Base-by-base conservation (phyloP, 2,888 invertebrate species). In the Microplitis deprimator region DNA sequence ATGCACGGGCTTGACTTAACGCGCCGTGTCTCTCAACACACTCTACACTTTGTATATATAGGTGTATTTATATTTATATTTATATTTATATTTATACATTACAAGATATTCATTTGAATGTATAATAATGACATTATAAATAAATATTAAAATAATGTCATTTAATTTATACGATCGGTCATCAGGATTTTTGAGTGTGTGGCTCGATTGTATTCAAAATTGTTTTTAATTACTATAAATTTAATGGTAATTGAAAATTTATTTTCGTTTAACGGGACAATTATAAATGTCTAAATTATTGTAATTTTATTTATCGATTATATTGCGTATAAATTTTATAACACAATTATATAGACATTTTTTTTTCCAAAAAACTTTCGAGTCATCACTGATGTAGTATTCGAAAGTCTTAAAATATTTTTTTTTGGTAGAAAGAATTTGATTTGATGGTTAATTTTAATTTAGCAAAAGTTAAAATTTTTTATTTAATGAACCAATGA, bases 1-100 rank as follows among this genome's bases (percentile, higher is more conserved):
- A 70, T 50, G 50, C 59, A 20, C 70, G 29, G 41, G 20, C 40
- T 29, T 17, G 29, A 50, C 50, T 50, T 20, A 67, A 20, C 67
- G 39, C 50, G 50, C 50, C 50, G 50, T 50, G 13, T 50, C 50
- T 50, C 8, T 50, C 50, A 50, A 13, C 13, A 8, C 50, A 50
- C 50, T 50, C 8, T 13, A 50, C 50, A 13, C 50, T 50, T 13
- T 50, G 50, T 5, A 5, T 50, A 50, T 50, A 50, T 50, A 8
- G 13, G 13, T 50, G 50, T 50, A 10, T 50, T 50, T 50, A 50
- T 50, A 50, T 50, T 50, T 20, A 20, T 20, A 20, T 20, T 50
- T 20, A 20, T 20, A 20, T 20, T 20, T 50, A 50, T 50, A 50
- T 50, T 29, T 50, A 13, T 13, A 13, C 13, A 13, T 50, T 50